Base-by-base conservation (phyloP, 2,888 invertebrate species). In the Melieria picta region DNA sequence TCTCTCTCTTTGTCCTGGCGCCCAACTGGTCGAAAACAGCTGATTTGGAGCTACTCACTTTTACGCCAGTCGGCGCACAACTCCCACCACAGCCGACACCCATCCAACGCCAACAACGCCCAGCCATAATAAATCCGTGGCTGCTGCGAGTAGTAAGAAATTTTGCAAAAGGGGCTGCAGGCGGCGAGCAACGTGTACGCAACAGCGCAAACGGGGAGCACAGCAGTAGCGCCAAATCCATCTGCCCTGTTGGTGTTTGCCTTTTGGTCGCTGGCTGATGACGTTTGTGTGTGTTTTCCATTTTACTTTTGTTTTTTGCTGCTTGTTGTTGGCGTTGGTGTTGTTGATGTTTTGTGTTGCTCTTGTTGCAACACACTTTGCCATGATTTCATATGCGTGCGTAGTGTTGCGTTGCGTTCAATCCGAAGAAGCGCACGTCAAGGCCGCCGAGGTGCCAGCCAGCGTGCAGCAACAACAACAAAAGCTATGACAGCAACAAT, bases 11-110 rank as follows among this genome's bases (percentile, higher is more conserved):
- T 5, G 4, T 13, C 16, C 13, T 43, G 4, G 10, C 13, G 7
- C 45, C 60, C 52, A 67, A 60, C 73, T 75, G 63, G 76, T 75
- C 74, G 72, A 76, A 74, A 72, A 71, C 45, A 55, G 48, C 60
- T 66, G 43, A n/a, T 7, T 30, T 30, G 30, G 30, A 30, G 30
- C 30, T 30, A 30, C 30, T 30, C 30, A 30, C 30, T 30, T 30
- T 30, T 30, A 30, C 30, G 30, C 30, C 30, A 1, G 30, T 30
- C 30, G 30, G 30, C 30, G 3, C 30, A 30, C 64, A 58, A 48
- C 9, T 42, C 13, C 65, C 16, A 47, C 7, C 57, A 62, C 16
- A 30, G 46, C 6, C 11, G 62, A 48, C 52, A 45, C 42, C 11
- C 57, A 11, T 48, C 4, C 48, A 48, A 43, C 6, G 47, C 57